Percentiles rank a stretch among this genome's conserved stretches.
Evolutionary conservation across 2,113 vertebrate species (phyloP).

Genomic region (Centropristis striata): DNA sequence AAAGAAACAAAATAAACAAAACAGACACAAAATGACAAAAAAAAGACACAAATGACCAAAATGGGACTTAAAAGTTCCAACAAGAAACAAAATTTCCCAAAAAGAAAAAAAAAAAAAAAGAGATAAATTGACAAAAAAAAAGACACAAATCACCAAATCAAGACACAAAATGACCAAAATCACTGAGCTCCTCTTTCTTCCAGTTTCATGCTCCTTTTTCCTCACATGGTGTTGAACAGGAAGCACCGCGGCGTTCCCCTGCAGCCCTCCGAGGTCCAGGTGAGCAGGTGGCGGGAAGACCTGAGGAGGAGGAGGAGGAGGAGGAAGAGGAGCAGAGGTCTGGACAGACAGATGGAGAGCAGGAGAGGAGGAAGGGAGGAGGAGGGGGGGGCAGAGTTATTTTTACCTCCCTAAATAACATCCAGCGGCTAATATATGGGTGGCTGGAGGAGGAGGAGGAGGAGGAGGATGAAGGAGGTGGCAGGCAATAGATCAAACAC

Average conservation of each 20-base stretch:
- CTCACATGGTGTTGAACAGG: neutral
- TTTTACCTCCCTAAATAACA: conserved; percentile 51
- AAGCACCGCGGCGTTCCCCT: conserved; percentile 19
- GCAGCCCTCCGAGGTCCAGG: conserved; percentile 24
- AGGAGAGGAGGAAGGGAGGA: conserved; percentile 30
- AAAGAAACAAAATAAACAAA: too few species aligned
- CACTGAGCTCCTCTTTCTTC: too few species aligned
- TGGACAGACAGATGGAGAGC: conserved; percentile 55
- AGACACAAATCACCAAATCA: too few species aligned
- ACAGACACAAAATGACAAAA: too few species aligned
- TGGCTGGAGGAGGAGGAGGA: conserved; percentile 31
- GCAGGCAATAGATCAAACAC: conserved; percentile 68
- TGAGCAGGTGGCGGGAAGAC: conserved; percentile 49
- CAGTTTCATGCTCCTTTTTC: too few species aligned
- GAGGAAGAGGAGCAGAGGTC: conserved; percentile 30
- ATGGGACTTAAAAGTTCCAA: too few species aligned
- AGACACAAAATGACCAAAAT: too few species aligned
- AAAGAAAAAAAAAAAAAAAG: too few species aligned
- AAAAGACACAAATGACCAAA: too few species aligned
- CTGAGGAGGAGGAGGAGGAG: too few species aligned
- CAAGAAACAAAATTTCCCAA: too few species aligned
- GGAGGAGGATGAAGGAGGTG: conserved; percentile 3
- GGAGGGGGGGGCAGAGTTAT: conserved; percentile 26
- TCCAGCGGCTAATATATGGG: conserved; percentile 70
- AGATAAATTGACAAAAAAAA: too few species aligned